phyloP scores from a whole-genome alignment of 2,888 invertebrate genomes.

The Pasiphila rectangulata region DNA sequence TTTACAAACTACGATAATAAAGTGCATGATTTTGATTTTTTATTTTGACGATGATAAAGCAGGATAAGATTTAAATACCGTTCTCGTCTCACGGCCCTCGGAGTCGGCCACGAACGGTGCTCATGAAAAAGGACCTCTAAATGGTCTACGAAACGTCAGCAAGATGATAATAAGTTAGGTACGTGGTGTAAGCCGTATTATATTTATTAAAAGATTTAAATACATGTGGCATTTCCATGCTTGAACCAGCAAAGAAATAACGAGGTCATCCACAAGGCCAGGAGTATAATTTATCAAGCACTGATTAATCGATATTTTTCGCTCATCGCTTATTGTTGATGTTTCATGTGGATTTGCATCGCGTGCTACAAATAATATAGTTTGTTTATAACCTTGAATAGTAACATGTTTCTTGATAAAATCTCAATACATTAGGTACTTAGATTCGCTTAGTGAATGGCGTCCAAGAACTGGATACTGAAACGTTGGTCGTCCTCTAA shows the following conservation, averaged over 20 bases:
- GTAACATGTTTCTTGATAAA: background rate
- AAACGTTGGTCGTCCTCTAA: too few relatives aligned
- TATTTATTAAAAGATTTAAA: background rate
- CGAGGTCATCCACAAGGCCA: conserved; percentile 31
- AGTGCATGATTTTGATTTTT: too few relatives aligned
- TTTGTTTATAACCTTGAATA: background rate
- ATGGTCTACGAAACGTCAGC: background rate
- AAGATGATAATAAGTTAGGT: too few relatives aligned
- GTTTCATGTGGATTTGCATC: background rate
- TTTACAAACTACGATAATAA: too few relatives aligned
- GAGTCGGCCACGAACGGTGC: too few relatives aligned
- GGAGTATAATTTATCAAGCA: conserved; percentile 31
- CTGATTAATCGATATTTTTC: conserved; percentile 33
- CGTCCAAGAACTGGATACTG: too few relatives aligned
- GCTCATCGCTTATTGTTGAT: conserved; percentile 28
- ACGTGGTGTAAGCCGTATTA: too few relatives aligned
- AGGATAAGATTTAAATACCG: too few relatives aligned
- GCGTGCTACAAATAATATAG: background rate
- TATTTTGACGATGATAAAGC: too few relatives aligned
- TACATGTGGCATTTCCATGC: conserved; percentile 27
- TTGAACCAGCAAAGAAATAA: conserved; percentile 23
- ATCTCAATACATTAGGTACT: background rate
- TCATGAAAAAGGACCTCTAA: background rate
- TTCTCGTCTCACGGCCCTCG: too few relatives aligned
- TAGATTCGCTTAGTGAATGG: too few relatives aligned